These are phyloP conservation scores for Penaeus chinensis DNA, from an alignment of 1,140 invertebrate genomes.

Conservation along the genomic window DNA sequence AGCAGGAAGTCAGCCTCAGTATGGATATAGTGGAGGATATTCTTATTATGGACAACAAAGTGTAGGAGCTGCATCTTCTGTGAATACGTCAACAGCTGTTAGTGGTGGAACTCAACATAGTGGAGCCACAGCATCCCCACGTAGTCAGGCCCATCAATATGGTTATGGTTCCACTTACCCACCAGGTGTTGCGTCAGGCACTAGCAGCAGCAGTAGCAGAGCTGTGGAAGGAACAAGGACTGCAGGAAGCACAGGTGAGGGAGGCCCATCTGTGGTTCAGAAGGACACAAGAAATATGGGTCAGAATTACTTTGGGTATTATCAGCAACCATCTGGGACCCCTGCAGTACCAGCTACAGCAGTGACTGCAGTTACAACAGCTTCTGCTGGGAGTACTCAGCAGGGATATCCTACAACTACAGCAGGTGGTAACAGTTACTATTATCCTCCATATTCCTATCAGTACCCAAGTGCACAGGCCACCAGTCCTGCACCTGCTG, in stretches of 20 bases:
- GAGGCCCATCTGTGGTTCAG: not conserved
- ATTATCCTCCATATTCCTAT: slow-evolving; percentile 28
- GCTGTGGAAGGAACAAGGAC: not conserved
- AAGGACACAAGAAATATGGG: not conserved
- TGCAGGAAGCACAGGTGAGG: not conserved
- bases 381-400: slow-evolving; percentile 9
- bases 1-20: slow-evolving; percentile 26
- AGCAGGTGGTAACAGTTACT: not conserved
- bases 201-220: not conserved
- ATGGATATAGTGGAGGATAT: slow-evolving; percentile 24
- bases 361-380: not conserved
- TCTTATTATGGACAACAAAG: slow-evolving; percentile 36
- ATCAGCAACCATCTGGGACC: slow-evolving; percentile 14
- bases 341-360: too few relatives aligned
- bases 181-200: not conserved
- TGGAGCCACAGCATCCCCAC: not conserved
- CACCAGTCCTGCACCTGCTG: not conserved
- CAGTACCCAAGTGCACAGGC: slow-evolving; percentile 34
- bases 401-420: slow-evolving; percentile 3
- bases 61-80: not conserved
- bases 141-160: not conserved
- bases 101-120: not conserved
- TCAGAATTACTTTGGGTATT: slow-evolving; percentile 45
- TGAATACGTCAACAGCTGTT: not conserved
- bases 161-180: slow-evolving; percentile 7